Percentiles rank a stretch among this genome's conserved stretches.
Evolutionary conservation across 2,797 vertebrate species (phyloP).

Genomic region (Alcedo atthis): DNA sequence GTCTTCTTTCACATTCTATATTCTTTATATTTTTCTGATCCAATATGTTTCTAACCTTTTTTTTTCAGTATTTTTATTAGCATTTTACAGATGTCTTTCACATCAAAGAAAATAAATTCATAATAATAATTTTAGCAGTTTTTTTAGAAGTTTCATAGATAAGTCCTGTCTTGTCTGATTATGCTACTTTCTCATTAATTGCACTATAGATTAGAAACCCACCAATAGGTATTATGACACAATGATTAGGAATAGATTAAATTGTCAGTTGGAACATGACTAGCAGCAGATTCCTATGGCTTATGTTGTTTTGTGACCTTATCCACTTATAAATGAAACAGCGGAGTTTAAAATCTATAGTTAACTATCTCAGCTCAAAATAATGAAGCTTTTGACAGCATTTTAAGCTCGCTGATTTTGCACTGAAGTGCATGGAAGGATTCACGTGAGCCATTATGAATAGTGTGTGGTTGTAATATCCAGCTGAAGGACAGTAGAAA

Average conservation of each 20-base stretch:
- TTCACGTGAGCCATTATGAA: background rate
- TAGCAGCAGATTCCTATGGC: slow-evolving; percentile 5
- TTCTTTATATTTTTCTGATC: background rate
- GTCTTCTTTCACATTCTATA: background rate
- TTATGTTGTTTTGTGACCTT: slow-evolving; percentile 37
- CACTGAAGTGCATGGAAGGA: background rate
- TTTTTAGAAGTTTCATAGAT: background rate
- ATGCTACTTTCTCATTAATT: slow-evolving; percentile 7
- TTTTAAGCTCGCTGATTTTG: background rate
- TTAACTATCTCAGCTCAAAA: background rate
- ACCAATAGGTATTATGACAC: slow-evolving; percentile 53
- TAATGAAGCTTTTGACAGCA: background rate
- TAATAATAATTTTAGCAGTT: background rate
- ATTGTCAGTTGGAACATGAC: background rate
- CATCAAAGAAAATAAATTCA: background rate
- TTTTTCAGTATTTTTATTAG: background rate
- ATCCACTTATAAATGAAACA: background rate
- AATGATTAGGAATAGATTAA: slow-evolving; percentile 33
- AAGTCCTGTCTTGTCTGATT: slow-evolving; percentile 22
- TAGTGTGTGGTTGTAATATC: fast-evolving
- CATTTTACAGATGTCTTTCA: background rate
- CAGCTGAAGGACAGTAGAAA: background rate
- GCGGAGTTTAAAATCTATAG: background rate
- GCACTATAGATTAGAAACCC: background rate
- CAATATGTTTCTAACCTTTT: background rate